Base-by-base conservation (phyloP, 2,113 vertebrate genomes). In the Dendrocopos noguchii region DNA sequence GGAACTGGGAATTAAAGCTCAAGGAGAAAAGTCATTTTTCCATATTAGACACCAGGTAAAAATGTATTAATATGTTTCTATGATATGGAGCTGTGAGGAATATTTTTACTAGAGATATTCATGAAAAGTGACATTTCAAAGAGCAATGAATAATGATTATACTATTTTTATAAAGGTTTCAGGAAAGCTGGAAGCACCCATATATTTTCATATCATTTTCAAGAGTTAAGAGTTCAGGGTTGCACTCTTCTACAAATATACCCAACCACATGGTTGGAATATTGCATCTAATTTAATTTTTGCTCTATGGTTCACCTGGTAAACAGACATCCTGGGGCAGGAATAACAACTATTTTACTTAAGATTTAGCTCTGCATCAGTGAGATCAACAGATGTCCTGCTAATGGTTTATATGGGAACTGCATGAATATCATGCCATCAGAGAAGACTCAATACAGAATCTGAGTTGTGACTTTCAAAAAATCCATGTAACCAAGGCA, bases 341-440 rank as follows among this genome's bases (percentile, higher is more conserved):
- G n/a, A 72, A 85, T 78, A 94, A 68, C 74, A 80, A 88, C 84
- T 83, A 87, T 60, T 94, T 82, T 59, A 89, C 22, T 94, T 87
- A 94, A 93, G 1, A 5, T 91, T 90, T 88, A 82, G 66, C 87
- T 93, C 89, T 64, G 75, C 81, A 80, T 65, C 91, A 80, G 19
- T 73, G 16, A 87, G 92, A 60, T 74, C 67, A 94, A 85, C 84
- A 91, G 84, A 92, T 59, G 60, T 82, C 91, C 75, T 92, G 31
- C 42, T 82, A 93, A 66, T 47, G 46, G 67, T 52, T 92, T 80
- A 66, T 66, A 82, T 13, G 14, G 20, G 36, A 95, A 88, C 52
- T 83, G 75, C 64, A 80, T 47, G 56, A 46, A 46, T 52, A 61
- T 47, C 36, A 80, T 87, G 71, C 67, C 64, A 55, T 24, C 74